Percentiles rank a stretch among this genome's conserved stretches.
Conservation (phyloP, 2,797 vertebrate genomes). For the Psittacula echo region DNA sequence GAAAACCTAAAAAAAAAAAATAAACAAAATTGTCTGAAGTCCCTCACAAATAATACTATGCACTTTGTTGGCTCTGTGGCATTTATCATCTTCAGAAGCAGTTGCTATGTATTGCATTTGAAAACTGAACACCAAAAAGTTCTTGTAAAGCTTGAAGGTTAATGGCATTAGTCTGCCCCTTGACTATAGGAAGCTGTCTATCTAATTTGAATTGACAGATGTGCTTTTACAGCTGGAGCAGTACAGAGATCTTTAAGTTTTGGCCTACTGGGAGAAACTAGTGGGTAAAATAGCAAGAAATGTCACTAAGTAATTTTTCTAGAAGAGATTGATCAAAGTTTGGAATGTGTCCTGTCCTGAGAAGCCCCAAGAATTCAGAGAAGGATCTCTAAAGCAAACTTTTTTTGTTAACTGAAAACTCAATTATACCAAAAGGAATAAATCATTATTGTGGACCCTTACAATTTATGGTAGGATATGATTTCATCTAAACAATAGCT, state of each 20-base stretch:
- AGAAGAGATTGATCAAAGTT: conserved; percentile 29
- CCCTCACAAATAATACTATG: neutral
- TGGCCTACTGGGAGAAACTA: conserved; percentile 29
- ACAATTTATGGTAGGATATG: neutral
- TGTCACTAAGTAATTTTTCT: conserved; percentile 27
- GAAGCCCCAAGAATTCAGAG: neutral
- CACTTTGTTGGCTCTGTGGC: neutral
- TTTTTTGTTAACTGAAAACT: neutral
- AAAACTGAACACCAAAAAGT: conserved; percentile 29
- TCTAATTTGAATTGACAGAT: conserved; percentile 66
- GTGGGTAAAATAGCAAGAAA: conserved; percentile 50
- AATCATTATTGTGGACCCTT: neutral
- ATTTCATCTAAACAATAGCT: neutral
- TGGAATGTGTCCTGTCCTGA: conserved; percentile 34
- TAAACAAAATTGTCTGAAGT: neutral
- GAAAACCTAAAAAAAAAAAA: neutral
- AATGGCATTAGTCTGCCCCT: conserved; percentile 65
- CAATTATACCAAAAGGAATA: neutral
- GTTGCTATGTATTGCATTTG: conserved; percentile 35
- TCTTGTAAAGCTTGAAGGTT: conserved; percentile 64
- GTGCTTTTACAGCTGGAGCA: conserved; percentile 67
- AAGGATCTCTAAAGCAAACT: neutral
- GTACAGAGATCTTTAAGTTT: conserved; percentile 29
- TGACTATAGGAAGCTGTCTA: conserved; percentile 65
- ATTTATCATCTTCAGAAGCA: conserved; percentile 25